Evolutionary conservation across 2,797 vertebrate genomes (phyloP), one percentile per base, ranked within the genome.

Genomic region (Salmo trutta): DNA sequence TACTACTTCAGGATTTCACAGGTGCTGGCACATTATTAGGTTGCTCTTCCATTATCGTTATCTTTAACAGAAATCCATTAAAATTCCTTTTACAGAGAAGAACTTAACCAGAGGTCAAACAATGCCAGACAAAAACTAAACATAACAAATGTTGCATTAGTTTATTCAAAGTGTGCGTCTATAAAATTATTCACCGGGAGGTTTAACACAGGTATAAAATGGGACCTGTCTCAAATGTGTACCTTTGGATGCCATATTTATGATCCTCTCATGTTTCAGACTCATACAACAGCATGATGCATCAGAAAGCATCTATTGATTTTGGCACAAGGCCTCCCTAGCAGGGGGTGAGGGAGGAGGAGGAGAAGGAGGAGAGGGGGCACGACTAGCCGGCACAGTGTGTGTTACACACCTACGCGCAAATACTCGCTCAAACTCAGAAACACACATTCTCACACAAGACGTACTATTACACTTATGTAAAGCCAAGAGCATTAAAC

Each of bases 261-360:
- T 91, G 84, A 90, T 88, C 83, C 84, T 27, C 79, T 74, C 79
- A 82, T 86, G 87, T 90, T 90, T 88, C 89, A 90, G 85, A 86
- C 78, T 91, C 74, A 10, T 87, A 88, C 88, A 86, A 89, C 88
- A 88, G 88, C 79, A 80, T 83, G 81, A 90, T 88, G 87, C 84
- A 93, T 93, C 93, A 93, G 92, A 92, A 92, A 91, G 89, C 89
- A 83, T 88, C 75, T 92, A 95, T 92, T 91, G 93, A 93, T 93
- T 90, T 82, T 84, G 86, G 94, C 93, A 91, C 88, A 85, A 83
- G 79, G 88, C 88, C 91, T 88, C 81, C 86, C 8, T 81, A 89
- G 89, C 91, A 88, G 91, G 87, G 88, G 85, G 74, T 85, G 74
- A 54, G 75, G 16, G 27, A 69, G 41, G 67, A 54, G 41, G 66